Evolutionary conservation across 2,888 invertebrate genomes (phyloP), one percentile per base, ranked within the genome.

Genomic region (Coleophora deauratella): DNA sequence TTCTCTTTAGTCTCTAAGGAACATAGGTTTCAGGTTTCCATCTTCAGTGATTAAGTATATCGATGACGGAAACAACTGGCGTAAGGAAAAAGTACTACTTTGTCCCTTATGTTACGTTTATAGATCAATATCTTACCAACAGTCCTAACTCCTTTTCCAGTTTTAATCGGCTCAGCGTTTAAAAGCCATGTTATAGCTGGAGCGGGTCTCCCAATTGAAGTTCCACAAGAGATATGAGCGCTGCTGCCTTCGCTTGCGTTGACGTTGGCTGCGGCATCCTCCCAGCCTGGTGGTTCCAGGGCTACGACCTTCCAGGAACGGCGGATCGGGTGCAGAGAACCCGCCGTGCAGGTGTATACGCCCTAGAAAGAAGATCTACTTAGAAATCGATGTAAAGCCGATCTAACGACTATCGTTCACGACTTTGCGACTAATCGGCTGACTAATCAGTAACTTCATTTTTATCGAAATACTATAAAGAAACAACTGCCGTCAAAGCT

Each of bases 151-250:
- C 68, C 72, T 27, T 73, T 72, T 2, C 70, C 74, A 14, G 49
- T 87, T 38, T 79, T 73, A 31, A 96, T 86, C 2, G 90, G 88
- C 49, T 91, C 90, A 0, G 95, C 94, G 65, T 97, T 96, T 40
- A 96, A 89, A 44, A 96, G 82, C 97, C 97, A 97, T 50, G 91
- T 90, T 30, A 95, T 87, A 3, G 82, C 80, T 0, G 97, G 96
- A 33, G 88, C 78, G 0, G 96, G 96, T 37, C 90, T 88, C 0
- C 96, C 96, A 8, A 82, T 86, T 0, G 91, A 89, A 2, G 69
- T 67, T 37, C 93, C 93, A 33, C 89, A 88, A 0, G 67, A 57
- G 0, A 84, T 62, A 9, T 65, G 66, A 0, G 77, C 81, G 3
- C 55, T 61, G 0, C 67, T 62, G 9, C 82, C 79, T 73, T 91